Evolutionary conservation across 2,888 invertebrate species (phyloP).

Genomic region (Crocallis elinguaria): DNA sequence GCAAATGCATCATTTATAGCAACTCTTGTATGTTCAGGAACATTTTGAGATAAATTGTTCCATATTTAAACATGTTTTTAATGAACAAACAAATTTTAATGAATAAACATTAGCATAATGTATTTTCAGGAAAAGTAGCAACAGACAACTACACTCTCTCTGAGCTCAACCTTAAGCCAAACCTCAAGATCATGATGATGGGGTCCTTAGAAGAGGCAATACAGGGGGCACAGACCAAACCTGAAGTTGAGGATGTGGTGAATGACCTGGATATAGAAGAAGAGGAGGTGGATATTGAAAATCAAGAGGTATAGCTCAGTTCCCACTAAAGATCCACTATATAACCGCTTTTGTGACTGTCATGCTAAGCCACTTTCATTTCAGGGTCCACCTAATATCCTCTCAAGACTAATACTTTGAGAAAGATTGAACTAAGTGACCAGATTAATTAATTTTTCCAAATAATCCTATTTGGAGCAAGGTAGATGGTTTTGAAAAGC

Average conservation of each 20-base stretch:
- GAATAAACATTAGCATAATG: background rate
- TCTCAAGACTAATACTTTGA: no score
- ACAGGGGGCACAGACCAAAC: conserved; percentile 91
- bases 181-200: conserved; percentile 98
- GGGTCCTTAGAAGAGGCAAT: conserved; percentile 97
- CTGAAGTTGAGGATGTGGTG: conserved; percentile 93
- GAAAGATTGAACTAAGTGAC: no score
- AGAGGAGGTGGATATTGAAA: conserved; percentile 87
- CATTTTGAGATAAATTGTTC: no score
- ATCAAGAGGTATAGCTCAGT: conserved; percentile 65
- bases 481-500: no score
- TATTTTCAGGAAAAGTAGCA: conserved; percentile 90
- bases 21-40: no score
- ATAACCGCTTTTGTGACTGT: background rate
- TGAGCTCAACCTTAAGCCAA: conserved; percentile 91
- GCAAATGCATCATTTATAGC: background rate
- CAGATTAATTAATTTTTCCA: no score
- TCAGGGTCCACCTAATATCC: no score
- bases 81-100: no score
- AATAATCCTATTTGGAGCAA: no score
- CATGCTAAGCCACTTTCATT: no score
- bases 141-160: conserved; percentile 91
- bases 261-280: conserved; percentile 97
- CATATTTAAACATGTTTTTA: no score
- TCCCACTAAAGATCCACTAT: background rate